Percentiles rank a stretch among this genome's conserved stretches.
These are phyloP conservation scores for Pseudoatta argentina DNA, from an alignment of 1,140 invertebrate genomes.

Conservation along the genomic window DNA sequence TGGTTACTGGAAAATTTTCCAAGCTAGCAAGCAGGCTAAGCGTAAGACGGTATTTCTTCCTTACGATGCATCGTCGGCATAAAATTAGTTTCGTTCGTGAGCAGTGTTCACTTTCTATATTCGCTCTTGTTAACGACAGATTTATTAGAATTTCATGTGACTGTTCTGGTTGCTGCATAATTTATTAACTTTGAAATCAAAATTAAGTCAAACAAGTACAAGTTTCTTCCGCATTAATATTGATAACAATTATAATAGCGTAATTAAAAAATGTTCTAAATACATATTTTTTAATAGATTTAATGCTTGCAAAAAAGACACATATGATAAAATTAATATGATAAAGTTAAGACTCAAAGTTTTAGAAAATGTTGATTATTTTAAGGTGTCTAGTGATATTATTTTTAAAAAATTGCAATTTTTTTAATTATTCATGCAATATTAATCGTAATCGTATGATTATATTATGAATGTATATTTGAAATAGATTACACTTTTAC, in stretches of 20 bases:
- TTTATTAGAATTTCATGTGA: neutral
- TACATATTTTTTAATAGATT: neutral
- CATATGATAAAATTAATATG: neutral
- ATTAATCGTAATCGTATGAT: constrained; percentile 14
- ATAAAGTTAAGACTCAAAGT: constrained; percentile 4
- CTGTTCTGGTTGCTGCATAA: neutral
- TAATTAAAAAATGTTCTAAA: constrained; percentile 4
- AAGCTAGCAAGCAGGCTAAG: constrained; percentile 47
- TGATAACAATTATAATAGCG: neutral
- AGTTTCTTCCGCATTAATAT: neutral
- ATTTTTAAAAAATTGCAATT: neutral
- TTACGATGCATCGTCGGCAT: constrained; percentile 49
- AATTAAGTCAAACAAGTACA: neutral
- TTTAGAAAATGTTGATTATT: constrained; percentile 13
- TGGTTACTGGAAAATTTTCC: constrained; percentile 72
- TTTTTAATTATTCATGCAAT: neutral
- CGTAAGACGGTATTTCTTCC: constrained; percentile 40
- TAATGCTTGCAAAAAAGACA: neutral
- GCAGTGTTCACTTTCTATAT: constrained; percentile 9
- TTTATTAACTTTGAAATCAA: neutral
- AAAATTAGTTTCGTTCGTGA: constrained; percentile 52
- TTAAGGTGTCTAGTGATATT: neutral
- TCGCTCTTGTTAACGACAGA: constrained; percentile 23
- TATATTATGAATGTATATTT: neutral
- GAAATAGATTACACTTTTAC: neutral